phyloP scores from a whole-genome alignment of 92 coral and sea anemone genomes.

The Phymanthus crucifer region DNA sequence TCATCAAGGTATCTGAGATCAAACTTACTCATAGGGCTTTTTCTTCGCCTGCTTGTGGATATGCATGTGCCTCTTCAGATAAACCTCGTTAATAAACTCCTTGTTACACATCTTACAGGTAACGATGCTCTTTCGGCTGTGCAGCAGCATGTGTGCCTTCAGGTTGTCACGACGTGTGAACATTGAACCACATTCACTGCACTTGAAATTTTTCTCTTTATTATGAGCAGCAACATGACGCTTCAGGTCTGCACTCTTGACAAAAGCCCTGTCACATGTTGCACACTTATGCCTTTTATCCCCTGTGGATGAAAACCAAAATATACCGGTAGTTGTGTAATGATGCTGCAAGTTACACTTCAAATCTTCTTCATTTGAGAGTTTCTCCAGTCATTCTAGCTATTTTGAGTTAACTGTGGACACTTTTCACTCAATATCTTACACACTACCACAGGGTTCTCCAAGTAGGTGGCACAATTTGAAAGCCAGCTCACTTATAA shows the following conservation, averaged over 20 bases:
- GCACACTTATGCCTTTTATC: constrained; percentile 87
- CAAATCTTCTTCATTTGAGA: no score
- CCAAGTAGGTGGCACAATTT: no score
- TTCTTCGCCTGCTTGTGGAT: constrained; percentile 91
- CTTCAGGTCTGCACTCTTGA: constrained; percentile 88
- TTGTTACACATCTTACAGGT: constrained; percentile 80
- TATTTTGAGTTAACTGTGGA: no score
- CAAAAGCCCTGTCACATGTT: constrained; percentile 79
- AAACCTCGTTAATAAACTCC: constrained; percentile 79
- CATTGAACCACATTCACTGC: constrained; percentile 74
- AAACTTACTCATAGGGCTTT: constrained; percentile 87
- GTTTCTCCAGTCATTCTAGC: no score
- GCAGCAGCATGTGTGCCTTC: constrained; percentile 84
- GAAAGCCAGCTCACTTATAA: no score
- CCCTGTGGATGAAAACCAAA: constrained; percentile 35
- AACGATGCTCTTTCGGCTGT: constrained; percentile 73
- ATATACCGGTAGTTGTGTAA: no score
- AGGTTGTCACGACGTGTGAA: constrained; percentile 83
- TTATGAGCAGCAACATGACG: constrained; percentile 87
- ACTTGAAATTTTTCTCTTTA: constrained; percentile 79
- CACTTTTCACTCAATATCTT: no score
- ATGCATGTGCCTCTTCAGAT: constrained; percentile 86
- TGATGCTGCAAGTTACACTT: no score
- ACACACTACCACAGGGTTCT: no score
- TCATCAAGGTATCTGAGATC: neutral